phyloP scores from a whole-genome alignment of 2,797 vertebrate genomes.

The Schizothorax lantsangensis region DNA sequence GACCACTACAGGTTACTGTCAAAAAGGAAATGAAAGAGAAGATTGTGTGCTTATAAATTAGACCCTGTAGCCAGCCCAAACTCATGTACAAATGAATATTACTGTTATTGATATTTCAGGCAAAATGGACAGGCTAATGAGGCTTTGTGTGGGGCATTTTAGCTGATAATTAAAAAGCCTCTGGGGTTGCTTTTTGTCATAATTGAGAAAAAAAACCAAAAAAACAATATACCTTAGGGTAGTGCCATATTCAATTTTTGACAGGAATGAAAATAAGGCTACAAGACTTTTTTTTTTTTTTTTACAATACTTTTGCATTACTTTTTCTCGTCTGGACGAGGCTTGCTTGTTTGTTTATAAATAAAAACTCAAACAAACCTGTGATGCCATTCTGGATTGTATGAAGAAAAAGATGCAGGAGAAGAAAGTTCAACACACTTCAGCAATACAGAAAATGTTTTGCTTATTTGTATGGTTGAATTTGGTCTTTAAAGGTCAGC shows the following conservation, averaged over 20 bases:
- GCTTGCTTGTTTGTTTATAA: too few relatives aligned
- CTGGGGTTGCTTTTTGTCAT: background rate
- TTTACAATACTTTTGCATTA: too few relatives aligned
- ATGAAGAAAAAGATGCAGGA: too few relatives aligned
- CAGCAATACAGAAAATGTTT: too few relatives aligned
- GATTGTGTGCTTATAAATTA: background rate
- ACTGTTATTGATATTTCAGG: background rate
- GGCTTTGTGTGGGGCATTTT: background rate
- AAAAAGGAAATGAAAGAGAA: conserved; percentile 24
- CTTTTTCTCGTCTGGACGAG: too few relatives aligned
- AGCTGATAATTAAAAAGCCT: background rate
- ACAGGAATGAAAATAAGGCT: background rate
- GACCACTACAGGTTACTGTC: conserved; percentile 56
- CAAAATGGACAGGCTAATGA: background rate
- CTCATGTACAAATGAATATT: background rate
- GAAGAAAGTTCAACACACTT: too few relatives aligned
- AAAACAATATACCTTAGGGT: background rate
- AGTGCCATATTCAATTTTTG: background rate
- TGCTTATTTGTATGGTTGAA: too few relatives aligned
- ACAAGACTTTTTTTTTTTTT: too few relatives aligned
- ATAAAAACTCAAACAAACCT: too few relatives aligned
- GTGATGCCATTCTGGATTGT: too few relatives aligned
- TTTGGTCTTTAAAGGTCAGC: too few relatives aligned
- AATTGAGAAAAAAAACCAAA: background rate
- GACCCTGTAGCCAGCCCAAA: background rate